Conservation (phyloP, 2,113 vertebrate species). For the Murina feae region DNA sequence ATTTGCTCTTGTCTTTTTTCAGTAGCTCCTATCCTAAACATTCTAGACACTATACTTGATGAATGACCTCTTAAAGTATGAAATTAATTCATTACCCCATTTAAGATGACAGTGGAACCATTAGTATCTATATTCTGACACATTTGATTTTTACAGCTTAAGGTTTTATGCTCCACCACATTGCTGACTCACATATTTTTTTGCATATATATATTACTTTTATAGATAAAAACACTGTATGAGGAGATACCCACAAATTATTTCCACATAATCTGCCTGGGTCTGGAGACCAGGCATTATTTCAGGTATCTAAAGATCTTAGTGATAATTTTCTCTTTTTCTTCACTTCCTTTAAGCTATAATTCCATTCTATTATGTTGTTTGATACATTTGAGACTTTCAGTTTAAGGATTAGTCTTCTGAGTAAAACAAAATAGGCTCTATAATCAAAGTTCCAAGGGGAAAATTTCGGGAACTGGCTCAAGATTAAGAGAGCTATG, state of each 20-base stretch:
- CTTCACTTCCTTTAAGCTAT: background rate
- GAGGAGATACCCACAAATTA: background rate
- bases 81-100: background rate
- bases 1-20: background rate
- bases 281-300: background rate
- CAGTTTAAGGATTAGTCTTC: conserved; percentile 23
- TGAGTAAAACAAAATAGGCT: conserved; percentile 27
- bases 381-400: background rate
- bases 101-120: background rate
- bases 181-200: background rate
- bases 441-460: background rate
- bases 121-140: background rate
- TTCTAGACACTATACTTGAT: background rate
- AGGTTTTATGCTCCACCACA: background rate
- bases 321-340: background rate
- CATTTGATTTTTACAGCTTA: background rate
- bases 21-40: background rate
- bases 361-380: background rate
- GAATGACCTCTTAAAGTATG: background rate
- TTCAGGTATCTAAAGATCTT: conserved; percentile 11
- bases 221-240: background rate
- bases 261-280: background rate
- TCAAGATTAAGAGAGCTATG: background rate
- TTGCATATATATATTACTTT: background rate
- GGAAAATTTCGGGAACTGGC: background rate